These are phyloP conservation scores for Macropodus opercularis DNA, from an alignment of 2,797 vertebrate species.

Conservation along the genomic window DNA sequence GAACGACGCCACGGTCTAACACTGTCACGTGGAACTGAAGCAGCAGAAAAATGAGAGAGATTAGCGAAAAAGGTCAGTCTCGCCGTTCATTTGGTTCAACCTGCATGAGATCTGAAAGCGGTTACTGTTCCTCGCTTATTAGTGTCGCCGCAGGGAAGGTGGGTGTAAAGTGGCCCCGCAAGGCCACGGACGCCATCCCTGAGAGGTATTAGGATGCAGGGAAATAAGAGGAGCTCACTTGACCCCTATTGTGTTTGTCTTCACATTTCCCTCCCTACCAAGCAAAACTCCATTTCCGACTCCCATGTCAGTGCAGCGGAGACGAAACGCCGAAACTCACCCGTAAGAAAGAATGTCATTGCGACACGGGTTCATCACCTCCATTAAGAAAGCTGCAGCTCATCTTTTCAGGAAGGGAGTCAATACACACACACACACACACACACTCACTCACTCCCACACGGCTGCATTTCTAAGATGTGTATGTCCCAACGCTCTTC, in stretches of 20 bases:
- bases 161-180: constrained; percentile 4
- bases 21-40: constrained; percentile 10
- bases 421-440: constrained; percentile 30
- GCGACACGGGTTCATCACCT: constrained; percentile 62
- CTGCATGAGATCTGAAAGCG: constrained; percentile 22
- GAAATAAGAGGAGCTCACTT: constrained; percentile 30
- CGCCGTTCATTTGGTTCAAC: constrained; percentile 32
- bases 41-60: constrained; percentile 35
- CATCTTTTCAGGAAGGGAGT: constrained; percentile 45
- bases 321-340: constrained; percentile 49
- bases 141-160: not conserved
- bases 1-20: constrained; percentile 8
- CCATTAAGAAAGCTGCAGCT: constrained; percentile 53
- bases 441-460: constrained; percentile 38
- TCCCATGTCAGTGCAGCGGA: constrained; percentile 34
- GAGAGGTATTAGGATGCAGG: constrained; percentile 19
- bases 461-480: constrained; percentile 32
- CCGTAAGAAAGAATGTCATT: constrained; percentile 48
- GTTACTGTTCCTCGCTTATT: constrained; percentile 34
- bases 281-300: constrained; percentile 43
- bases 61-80: constrained; percentile 53
- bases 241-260: constrained; percentile 59
- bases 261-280: constrained; percentile 41
- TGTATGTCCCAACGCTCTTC: constrained; percentile 36
- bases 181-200: constrained; percentile 37